Conservation (phyloP, 2,888 invertebrate genomes). For the Drosophila melanosoma region DNA sequence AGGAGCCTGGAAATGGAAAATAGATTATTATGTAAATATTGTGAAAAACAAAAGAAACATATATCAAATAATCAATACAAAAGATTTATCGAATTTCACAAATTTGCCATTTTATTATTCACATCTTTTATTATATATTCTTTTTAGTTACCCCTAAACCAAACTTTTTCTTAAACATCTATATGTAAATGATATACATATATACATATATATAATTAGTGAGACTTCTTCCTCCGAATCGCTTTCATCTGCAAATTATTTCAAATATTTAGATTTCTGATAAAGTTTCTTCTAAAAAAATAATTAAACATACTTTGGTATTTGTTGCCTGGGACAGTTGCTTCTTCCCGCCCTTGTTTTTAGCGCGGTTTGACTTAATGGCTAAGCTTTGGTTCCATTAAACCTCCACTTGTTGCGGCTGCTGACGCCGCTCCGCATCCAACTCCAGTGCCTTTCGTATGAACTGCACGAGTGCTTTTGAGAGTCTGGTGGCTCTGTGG, state of each 20-base stretch:
- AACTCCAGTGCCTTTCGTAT: conserved; percentile 89
- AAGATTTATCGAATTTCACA: no score
- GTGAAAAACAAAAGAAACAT: no score
- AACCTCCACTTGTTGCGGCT: conserved; percentile 31
- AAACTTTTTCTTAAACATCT: no score
- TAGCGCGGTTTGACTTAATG: conserved; percentile 41
- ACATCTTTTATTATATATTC: no score
- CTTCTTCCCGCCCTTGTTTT: conserved; percentile 40
- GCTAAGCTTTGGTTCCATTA: conserved; percentile 41
- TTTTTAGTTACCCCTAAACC: no score
- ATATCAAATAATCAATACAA: no score
- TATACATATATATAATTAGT: conserved; percentile 21
- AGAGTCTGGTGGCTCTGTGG: conserved; percentile 89
- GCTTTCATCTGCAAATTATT: conserved; percentile 54
- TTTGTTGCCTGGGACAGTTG: conserved; percentile 17
- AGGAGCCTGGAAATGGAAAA: no score
- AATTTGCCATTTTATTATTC: no score
- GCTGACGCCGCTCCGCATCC: conserved; percentile 85
- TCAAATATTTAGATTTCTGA: not conserved
- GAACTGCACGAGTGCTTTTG: conserved; percentile 88
- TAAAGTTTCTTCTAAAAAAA: not conserved
- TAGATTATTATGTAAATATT: no score
- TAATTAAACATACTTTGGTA: conserved; percentile 17
- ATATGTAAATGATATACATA: no score
- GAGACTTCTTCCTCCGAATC: conserved; percentile 68